A percentile compares a stretch with the other conserved stretches of the same genome.
Conservation (phyloP, 2,113 vertebrate species). For the Sakesphorus luctuosus region DNA sequence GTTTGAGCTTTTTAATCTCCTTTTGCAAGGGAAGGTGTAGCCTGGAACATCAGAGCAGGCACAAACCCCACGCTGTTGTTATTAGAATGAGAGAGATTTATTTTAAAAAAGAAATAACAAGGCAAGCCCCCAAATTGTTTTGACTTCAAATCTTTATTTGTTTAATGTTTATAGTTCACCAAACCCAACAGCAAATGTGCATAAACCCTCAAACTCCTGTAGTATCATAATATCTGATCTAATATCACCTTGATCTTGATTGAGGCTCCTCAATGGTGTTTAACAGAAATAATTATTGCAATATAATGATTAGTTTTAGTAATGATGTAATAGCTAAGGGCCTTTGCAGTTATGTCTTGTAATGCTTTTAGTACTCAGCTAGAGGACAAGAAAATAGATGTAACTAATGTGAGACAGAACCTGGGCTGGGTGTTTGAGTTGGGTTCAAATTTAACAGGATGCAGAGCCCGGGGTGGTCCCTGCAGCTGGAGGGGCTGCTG, state of each 20-base stretch:
- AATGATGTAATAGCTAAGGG: not conserved
- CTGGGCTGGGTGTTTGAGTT: too few relatives aligned
- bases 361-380: not conserved
- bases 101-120: not conserved
- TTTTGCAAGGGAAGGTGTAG: not conserved
- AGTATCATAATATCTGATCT: not conserved
- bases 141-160: not conserved
- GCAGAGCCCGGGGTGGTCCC: too few relatives aligned
- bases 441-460: too few relatives aligned
- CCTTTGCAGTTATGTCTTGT: not conserved
- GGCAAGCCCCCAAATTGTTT: not conserved
- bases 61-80: not conserved
- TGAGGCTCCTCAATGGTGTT: not conserved
- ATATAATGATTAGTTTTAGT: constrained; percentile 38
- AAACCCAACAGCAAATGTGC: not conserved
- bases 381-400: not conserved
- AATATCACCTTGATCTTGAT: not conserved
- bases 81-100: not conserved
- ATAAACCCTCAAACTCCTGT: not conserved
- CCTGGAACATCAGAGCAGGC: not conserved
- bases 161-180: not conserved
- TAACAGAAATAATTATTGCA: constrained; percentile 21
- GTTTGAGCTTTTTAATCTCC: constrained; percentile 33
- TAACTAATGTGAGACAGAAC: too few relatives aligned
- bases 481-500: too few relatives aligned